These are phyloP conservation scores for Brachyopa scutellaris DNA, from an alignment of 2,888 invertebrate genomes.

Conservation along the genomic window DNA sequence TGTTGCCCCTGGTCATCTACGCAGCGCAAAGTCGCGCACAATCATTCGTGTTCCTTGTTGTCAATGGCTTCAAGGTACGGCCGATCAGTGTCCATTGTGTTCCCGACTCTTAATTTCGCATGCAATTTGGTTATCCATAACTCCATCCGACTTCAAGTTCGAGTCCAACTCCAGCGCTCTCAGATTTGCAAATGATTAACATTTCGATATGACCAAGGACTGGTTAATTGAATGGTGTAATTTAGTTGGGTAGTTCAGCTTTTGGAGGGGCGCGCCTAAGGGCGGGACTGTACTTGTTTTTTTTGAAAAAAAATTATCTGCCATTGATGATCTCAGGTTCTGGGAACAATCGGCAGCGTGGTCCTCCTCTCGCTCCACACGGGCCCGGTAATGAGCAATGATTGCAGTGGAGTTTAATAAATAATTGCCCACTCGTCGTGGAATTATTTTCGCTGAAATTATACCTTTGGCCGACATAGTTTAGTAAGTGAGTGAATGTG, in stretches of 20 bases:
- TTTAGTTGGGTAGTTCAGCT: slow-evolving; percentile 53
- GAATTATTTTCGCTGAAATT: slow-evolving; percentile 68
- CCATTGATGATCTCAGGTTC: slow-evolving; percentile 71
- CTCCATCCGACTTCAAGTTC: slow-evolving; percentile 12
- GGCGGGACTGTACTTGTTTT: slow-evolving; percentile 31
- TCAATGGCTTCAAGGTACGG: slow-evolving; percentile 57
- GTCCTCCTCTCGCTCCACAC: slow-evolving; percentile 9
- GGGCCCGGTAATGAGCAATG: slow-evolving; percentile 68
- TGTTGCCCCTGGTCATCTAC: slow-evolving; percentile 47
- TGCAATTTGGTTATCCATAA: slow-evolving; percentile 64
- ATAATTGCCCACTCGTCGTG: slow-evolving; percentile 71
- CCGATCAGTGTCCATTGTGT: slow-evolving; percentile 45
- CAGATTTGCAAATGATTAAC: slow-evolving; percentile 68
- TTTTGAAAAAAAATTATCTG: slow-evolving; percentile 67
- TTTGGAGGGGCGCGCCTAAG: slow-evolving; percentile 58
- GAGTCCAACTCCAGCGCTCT: slow-evolving; percentile 12
- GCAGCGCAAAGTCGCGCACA: slow-evolving; percentile 19
- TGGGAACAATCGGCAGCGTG: slow-evolving; percentile 64
- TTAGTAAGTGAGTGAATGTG: slow-evolving; percentile 54
- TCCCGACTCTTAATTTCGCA: slow-evolving; percentile 42
- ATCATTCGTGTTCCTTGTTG: slow-evolving; percentile 41
- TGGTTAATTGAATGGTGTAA: slow-evolving; percentile 72
- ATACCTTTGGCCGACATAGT: slow-evolving; percentile 68
- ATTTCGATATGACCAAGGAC: slow-evolving; percentile 72
- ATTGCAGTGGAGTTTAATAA: slow-evolving; percentile 72